phyloP scores from a whole-genome alignment of 2,888 invertebrate species.

The Craniophora ligustri region DNA sequence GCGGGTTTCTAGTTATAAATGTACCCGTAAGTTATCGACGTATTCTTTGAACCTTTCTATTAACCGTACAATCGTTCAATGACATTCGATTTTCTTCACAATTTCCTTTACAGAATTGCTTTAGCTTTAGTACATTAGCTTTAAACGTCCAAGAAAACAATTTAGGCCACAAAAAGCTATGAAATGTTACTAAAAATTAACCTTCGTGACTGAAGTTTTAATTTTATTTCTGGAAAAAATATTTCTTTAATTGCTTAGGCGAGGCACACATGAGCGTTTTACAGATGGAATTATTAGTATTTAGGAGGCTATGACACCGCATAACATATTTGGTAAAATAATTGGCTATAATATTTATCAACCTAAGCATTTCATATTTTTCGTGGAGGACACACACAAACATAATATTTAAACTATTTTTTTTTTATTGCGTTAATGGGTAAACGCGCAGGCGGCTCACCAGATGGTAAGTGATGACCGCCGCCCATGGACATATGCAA shows the following conservation, averaged over 20 bases:
- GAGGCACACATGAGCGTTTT: not conserved
- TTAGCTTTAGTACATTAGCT: not conserved
- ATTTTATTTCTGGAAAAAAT: conserved; percentile 21
- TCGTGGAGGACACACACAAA: no score
- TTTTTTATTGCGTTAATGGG: no score
- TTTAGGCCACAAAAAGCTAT: conserved; percentile 7
- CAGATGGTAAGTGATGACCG: no score
- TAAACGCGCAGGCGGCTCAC: no score
- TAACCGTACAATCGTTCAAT: not conserved
- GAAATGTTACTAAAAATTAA: conserved; percentile 29
- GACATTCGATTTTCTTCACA: conserved; percentile 9
- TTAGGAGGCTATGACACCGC: no score
- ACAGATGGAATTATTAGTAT: no score
- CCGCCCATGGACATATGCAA: no score
- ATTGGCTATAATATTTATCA: no score
- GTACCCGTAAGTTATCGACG: not conserved
- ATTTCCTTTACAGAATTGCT: conserved; percentile 16
- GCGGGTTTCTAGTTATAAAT: no score
- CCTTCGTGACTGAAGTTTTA: conserved; percentile 39
- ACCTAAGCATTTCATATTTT: no score
- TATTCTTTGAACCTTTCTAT: not conserved
- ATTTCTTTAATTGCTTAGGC: conserved; percentile 21
- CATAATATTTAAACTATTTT: no score
- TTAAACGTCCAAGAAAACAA: conserved; percentile 15
- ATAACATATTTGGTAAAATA: no score